Evolutionary conservation across 2,888 invertebrate genomes (phyloP), one percentile per base, ranked within the genome.

Genomic region (Kuschelorhynchus macadamiae): DNA sequence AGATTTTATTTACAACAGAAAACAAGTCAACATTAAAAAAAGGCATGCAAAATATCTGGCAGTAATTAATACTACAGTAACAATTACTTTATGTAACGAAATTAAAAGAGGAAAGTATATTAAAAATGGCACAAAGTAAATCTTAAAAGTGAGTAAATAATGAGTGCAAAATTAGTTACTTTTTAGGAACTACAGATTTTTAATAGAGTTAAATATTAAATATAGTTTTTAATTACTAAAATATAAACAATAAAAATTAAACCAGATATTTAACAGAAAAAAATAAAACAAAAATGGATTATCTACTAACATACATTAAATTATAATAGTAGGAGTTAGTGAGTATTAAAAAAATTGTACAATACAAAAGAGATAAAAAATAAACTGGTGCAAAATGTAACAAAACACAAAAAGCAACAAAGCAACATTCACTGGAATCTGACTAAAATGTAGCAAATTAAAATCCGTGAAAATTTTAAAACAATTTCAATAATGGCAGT

Each of bases 31-130:
- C 21, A 44, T 42, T 61, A 64, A 46, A 39, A 52, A n/a, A 50
- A 69, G 7, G 46, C 53, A 55, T 33, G 50, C 47, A 65, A 67
- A 71, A 71, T 65, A 74, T 62, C 72, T 72, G 71, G 70, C 60
- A 47, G 11, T 36, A 36, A 36, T 11, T 36, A 36, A 36, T 8
- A 36, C 12, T 2, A 36, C 9, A 36, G 12, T 36, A 36, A 36
- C 12, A 36, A 36, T 11, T 36, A 36, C 2, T 8, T 36, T 25
- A 12, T 8, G 36, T 36, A 36, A 4, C 11, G 11, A 36, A 36
- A 36, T 36, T 36, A 36, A 36, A 36, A 36, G 5, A 36, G 36
- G 36, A 36, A 36, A 42, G 9, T 14, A 2, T 53, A 44, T 12
- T 12, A 42, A 56, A 46, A 57, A 57, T 57, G 56, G 56, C 56